Percentiles rank a stretch among this genome's conserved stretches.
phyloP scores from a whole-genome alignment of 1,140 invertebrate species.

The Centruroides vittatus region DNA sequence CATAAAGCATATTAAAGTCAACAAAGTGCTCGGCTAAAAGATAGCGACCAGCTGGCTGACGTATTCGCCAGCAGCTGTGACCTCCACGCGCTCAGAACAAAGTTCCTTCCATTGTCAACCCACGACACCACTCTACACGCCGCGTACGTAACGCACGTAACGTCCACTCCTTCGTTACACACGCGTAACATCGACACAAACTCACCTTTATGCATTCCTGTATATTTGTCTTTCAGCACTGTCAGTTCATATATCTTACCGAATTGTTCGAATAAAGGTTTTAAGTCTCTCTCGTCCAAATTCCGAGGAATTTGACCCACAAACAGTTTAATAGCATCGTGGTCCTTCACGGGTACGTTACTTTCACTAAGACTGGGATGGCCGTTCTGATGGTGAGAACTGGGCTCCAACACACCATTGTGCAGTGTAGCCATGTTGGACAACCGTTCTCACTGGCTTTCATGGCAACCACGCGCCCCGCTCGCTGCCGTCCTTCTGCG shows the following conservation, averaged over 20 bases:
- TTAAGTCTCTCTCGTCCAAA: conserved; percentile 70
- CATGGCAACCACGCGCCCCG: not conserved
- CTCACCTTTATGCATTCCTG: conserved; percentile 83
- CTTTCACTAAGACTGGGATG: not conserved
- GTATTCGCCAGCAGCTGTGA: too few relatives aligned
- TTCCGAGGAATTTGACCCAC: conserved; percentile 86
- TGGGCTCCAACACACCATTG: conserved; percentile 9
- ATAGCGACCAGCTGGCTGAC: too few relatives aligned
- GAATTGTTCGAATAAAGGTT: conserved; percentile 82
- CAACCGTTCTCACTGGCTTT: conserved; percentile 10
- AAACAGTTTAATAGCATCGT: conserved; percentile 65
- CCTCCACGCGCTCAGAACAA: too few relatives aligned
- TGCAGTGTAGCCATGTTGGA: conserved; percentile 14
- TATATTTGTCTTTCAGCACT: conserved; percentile 82
- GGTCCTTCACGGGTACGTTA: conserved; percentile 27
- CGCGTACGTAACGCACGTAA: too few relatives aligned
- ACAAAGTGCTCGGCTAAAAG: too few relatives aligned
- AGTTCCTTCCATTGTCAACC: too few relatives aligned
- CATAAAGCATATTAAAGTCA: too few relatives aligned
- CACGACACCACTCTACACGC: too few relatives aligned
- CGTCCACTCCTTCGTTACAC: too few relatives aligned
- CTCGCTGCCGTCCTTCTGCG: not conserved
- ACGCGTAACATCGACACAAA: too few relatives aligned
- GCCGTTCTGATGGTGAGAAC: not conserved
- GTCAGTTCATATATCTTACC: conserved; percentile 89